Base-by-base conservation (phyloP, 2,888 invertebrate species). In the Heliconius ismenius region DNA sequence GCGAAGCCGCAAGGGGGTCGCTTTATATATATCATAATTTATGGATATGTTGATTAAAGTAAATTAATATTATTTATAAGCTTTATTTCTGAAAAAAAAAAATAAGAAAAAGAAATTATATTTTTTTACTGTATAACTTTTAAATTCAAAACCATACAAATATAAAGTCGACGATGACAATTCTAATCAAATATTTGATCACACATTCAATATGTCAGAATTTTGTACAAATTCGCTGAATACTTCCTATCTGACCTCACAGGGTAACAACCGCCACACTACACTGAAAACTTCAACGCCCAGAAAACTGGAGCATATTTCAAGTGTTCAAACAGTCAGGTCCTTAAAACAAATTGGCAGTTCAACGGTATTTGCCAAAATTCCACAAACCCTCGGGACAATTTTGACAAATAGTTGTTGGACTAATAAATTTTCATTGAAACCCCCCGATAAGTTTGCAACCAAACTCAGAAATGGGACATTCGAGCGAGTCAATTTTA, bases 381-480 rank as follows among this genome's bases (percentile, higher is more conserved):
- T 91, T 90, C 89, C 90, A 77, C 83, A 85, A 85, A 83, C 89
- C 92, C 89, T 89, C 82, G 90, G 91, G 90, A 90, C 89, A 89
- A 92, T 91, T 93, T 90, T 92, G 92, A 93, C 92, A 91, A 93
- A 92, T 93, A 93, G 92, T 93, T 89, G 86, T 85, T 87, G 87
- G 87, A 90, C 89, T 91, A 92, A 93, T 93, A 92, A 91, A 93
- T 93, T 93, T 91, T 89, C 92, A 91, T 91, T 91, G 91, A 92
- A 91, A 90, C 90, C 90, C 85, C 43, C 84, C 84, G 87, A 89
- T 90, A 92, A 90, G 87, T 91, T 92, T 86, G 84, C 89, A 89
- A 89, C 88, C 86, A 87, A 89, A 86, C 86, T 87, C 84, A 85
- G 86, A 91, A 91, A 90, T 89, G 90, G 91, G 87, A 88, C 89